Evolutionary conservation across 2,797 vertebrate species (phyloP).

Genomic region (Crocodylus rhombifer): DNA sequence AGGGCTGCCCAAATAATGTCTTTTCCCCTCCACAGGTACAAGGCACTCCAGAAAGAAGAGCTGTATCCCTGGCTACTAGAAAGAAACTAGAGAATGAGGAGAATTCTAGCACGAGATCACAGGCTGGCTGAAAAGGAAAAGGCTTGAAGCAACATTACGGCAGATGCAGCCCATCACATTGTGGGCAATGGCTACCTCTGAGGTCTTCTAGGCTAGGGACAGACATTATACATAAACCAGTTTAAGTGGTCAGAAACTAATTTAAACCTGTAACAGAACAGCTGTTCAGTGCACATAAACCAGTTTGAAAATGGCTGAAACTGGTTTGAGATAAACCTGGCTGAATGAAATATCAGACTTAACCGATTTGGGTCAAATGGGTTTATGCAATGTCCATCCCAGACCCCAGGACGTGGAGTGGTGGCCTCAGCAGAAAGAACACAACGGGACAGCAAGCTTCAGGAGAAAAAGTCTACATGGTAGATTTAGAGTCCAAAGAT

Average conservation of each 20-base stretch:
- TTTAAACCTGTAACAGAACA: too few relatives aligned
- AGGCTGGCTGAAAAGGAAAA: neutral
- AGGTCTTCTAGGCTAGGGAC: too few relatives aligned
- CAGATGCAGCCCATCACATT: neutral
- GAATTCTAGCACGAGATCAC: neutral
- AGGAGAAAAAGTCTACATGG: neutral
- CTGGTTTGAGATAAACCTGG: too few relatives aligned
- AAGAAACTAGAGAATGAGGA: slow-evolving; percentile 1
- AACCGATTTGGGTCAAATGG: too few relatives aligned
- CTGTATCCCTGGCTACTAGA: neutral
- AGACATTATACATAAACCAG: too few relatives aligned
- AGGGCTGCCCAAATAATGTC: neutral
- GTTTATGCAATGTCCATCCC: too few relatives aligned
- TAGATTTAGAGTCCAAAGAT: neutral
- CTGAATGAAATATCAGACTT: too few relatives aligned
- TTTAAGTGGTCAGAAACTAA: too few relatives aligned
- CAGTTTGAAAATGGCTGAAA: too few relatives aligned
- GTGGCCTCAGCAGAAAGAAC: neutral
- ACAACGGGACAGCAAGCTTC: neutral
- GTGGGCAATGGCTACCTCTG: neutral
- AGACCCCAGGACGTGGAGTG: neutral
- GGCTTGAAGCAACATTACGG: neutral
- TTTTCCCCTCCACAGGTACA: neutral
- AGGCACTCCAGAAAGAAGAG: neutral
- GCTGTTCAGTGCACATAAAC: too few relatives aligned